phyloP scores from a whole-genome alignment of 2,797 vertebrate genomes.

The Gobio occitaniae region DNA sequence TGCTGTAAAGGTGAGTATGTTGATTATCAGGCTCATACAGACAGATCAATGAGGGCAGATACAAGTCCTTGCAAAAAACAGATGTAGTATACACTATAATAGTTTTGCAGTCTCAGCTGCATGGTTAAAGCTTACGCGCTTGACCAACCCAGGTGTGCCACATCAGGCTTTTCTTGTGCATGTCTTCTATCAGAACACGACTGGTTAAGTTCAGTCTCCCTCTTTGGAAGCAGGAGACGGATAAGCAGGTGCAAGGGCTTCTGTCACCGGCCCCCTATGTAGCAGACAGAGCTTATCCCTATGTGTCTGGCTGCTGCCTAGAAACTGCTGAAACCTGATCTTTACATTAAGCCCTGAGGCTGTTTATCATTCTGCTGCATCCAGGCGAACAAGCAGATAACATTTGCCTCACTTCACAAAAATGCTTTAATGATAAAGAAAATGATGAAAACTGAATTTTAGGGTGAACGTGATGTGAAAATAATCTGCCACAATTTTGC shows the following conservation, averaged over 20 bases:
- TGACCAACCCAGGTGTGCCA: slow-evolving; percentile 28
- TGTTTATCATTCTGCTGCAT: slow-evolving; percentile 40
- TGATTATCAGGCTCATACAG: slow-evolving; percentile 1
- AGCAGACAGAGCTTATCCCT: slow-evolving; percentile 67
- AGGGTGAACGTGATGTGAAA: not conserved
- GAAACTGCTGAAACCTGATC: slow-evolving; percentile 61
- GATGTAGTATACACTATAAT: not conserved
- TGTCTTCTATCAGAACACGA: slow-evolving; percentile 40
- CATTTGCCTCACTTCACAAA: slow-evolving; percentile 8
- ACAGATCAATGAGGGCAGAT: slow-evolving; percentile 1
- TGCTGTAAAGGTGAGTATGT: not conserved
- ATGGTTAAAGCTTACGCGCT: slow-evolving; percentile 1
- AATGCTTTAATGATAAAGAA: slow-evolving; percentile 25
- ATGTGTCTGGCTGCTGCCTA: slow-evolving; percentile 62
- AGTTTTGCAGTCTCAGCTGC: slow-evolving; percentile 8
- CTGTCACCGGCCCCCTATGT: slow-evolving; percentile 54
- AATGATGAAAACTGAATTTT: slow-evolving; percentile 8
- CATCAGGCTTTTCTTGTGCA: slow-evolving; percentile 35
- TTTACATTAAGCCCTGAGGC: slow-evolving; percentile 42
- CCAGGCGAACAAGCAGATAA: slow-evolving; percentile 27
- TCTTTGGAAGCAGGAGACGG: slow-evolving; percentile 8
- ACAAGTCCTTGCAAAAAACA: not conserved
- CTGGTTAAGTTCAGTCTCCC: slow-evolving; percentile 1
- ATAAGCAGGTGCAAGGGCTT: slow-evolving; percentile 54
- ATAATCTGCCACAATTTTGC: not conserved